phyloP scores from a whole-genome alignment of 2,888 invertebrate genomes.

The Microplitis manilae region DNA sequence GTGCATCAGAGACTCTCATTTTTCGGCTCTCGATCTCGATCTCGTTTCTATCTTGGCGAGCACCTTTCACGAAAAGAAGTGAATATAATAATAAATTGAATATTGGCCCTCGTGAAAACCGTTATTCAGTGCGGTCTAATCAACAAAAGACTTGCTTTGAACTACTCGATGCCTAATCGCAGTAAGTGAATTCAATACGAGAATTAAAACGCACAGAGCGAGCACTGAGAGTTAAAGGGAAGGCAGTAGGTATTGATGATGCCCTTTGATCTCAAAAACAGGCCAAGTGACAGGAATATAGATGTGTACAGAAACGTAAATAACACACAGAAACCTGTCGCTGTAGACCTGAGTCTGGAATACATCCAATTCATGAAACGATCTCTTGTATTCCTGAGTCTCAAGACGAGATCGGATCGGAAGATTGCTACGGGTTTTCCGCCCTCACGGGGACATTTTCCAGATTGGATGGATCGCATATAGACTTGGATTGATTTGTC shows the following conservation, averaged over 20 bases:
- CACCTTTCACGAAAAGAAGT: neutral
- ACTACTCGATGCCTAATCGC: neutral
- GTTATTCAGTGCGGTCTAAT: neutral
- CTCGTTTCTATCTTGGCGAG: conserved; percentile 20
- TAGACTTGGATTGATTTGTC: conserved; percentile 55
- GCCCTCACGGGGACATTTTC: conserved; percentile 53
- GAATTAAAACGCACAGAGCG: conserved; percentile 7
- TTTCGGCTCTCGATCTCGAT: conserved; percentile 40
- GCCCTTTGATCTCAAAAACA: conserved; percentile 36
- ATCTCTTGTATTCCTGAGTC: neutral
- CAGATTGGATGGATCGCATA: conserved; percentile 55
- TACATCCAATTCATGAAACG: conserved; percentile 28
- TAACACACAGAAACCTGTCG: neutral
- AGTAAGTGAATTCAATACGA: conserved; percentile 3
- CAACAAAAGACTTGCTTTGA: neutral
- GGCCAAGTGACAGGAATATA: conserved; percentile 18
- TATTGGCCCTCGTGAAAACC: neutral
- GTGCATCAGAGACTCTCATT: conserved; percentile 56
- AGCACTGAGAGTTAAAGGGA: neutral
- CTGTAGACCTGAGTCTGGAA: conserved; percentile 13
- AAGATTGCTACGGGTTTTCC: conserved; percentile 50
- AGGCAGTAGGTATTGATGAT: neutral
- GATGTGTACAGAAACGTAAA: conserved; percentile 2
- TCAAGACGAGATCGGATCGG: conserved; percentile 44
- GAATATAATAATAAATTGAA: neutral